phyloP scores from a whole-genome alignment of 1,140 invertebrate species.

The Antheraea mylitta region DNA sequence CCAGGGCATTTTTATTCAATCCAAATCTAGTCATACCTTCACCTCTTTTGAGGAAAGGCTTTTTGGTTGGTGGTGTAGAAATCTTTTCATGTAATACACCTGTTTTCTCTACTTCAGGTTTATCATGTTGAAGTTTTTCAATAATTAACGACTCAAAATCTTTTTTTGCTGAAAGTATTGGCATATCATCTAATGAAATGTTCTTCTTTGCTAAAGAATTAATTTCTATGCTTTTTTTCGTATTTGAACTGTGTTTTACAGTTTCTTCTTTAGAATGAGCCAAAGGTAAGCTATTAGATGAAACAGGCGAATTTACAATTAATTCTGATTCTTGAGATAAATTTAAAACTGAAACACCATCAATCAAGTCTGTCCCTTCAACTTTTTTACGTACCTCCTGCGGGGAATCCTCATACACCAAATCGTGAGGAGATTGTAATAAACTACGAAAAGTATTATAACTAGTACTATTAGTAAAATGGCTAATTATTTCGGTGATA shows the following conservation, averaged over 20 bases:
- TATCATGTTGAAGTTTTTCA: slow-evolving; percentile 56
- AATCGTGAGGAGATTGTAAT: slow-evolving; percentile 40
- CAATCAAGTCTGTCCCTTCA: slow-evolving; percentile 50
- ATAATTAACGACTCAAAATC: slow-evolving; percentile 60
- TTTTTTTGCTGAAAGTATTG: slow-evolving; percentile 63
- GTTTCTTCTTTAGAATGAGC: slow-evolving; percentile 3
- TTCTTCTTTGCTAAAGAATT: slow-evolving; percentile 38
- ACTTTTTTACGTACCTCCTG: slow-evolving; percentile 32
- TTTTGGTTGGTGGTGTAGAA: slow-evolving; percentile 31
- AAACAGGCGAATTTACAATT: slow-evolving; percentile 44
- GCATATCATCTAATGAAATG: slow-evolving; percentile 69
- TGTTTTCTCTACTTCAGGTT: slow-evolving; percentile 21
- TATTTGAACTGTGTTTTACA: slow-evolving; percentile 1
- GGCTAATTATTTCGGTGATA: slow-evolving; percentile 67
- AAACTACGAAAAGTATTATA: slow-evolving; percentile 67
- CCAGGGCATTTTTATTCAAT: slow-evolving; percentile 50
- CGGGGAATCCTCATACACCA: slow-evolving; percentile 34
- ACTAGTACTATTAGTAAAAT: slow-evolving; percentile 66
- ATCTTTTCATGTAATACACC: slow-evolving; percentile 19
- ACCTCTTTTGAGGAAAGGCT: slow-evolving; percentile 56
- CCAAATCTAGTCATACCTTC: slow-evolving; percentile 66
- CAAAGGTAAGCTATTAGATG: slow-evolving; percentile 20
- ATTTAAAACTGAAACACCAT: slow-evolving; percentile 62
- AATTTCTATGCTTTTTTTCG: neutral
- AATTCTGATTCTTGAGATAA: slow-evolving; percentile 66